Base-by-base conservation (phyloP, 2,888 invertebrate species). In the Scaptomyza caliginosa region DNA sequence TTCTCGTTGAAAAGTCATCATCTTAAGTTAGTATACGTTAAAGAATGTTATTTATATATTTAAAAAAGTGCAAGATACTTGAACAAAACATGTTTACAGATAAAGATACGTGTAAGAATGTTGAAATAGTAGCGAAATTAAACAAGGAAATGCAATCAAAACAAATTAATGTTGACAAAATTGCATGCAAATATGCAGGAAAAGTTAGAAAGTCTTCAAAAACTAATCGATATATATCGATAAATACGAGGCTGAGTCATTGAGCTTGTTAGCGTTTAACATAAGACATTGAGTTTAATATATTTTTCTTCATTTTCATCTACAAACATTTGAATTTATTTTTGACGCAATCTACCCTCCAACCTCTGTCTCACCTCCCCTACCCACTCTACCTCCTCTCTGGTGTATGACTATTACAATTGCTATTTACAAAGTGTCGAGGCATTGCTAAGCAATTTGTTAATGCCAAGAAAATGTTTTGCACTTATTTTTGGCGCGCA, bases 401-500 rank as follows among this genome's bases (percentile, higher is more conserved):
- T 10, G 6, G 30, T 52, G 19, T 39, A 50, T 73, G 71, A 71
- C 60, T 70, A 48, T 65, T 55, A 34, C 71, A 75, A 65, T 71
- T 73, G 76, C 46, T 66, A 70, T 75, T 65, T 73, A 62, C 67
- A 71, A 71, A 71, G 28, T 71, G 59, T 26, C 8, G n/a, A 36
- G 45, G 52, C 63, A 30, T 17, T 19, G 59, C 28, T 19, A 17
- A 46, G 26, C 46, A 67, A 74, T 74, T 71, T 71, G 67, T 71
- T 63, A 67, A 63, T 71, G 74, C 52, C 72, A 71, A 57, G 55
- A 67, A 58, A 56, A 52, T 51, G 40, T 59, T 50, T 63, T 48
- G 28, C 19, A 32, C 64, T 68, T 73, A 76, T 74, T 74, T 74
- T 74, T 74, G 74, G 74, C 74, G 74, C 77, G 74, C 74, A 74